Conservation (phyloP, 2,797 vertebrate genomes). For the Lutra lutra region DNA sequence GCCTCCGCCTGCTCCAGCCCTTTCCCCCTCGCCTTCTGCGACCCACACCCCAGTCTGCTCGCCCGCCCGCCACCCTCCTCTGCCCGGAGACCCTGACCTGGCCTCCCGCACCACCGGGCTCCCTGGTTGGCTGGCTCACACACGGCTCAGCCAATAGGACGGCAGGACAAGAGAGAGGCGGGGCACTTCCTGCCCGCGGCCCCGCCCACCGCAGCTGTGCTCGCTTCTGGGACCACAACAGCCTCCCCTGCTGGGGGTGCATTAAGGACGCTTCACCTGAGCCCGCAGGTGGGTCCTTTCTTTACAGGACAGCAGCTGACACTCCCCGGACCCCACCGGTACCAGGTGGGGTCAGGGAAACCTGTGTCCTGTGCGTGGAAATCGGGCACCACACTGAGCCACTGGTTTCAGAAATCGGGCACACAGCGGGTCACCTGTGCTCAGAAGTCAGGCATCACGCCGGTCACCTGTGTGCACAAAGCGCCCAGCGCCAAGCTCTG, state of each 20-base stretch:
- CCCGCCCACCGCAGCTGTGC: not conserved
- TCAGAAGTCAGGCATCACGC: not conserved
- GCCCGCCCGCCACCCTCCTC: not conserved
- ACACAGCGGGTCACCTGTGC: not conserved
- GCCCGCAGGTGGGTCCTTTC: not conserved
- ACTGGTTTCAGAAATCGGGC: too few relatives aligned
- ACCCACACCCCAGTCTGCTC: fast-evolving
- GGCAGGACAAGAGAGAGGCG: fast-evolving
- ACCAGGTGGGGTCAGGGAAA: not conserved
- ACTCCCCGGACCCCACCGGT: fast-evolving
- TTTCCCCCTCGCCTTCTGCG: fast-evolving
- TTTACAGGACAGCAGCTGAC: not conserved
- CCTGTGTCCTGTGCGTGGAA: fast-evolving
- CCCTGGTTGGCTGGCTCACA: not conserved
- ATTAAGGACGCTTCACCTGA: fast-evolving
- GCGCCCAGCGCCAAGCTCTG: not conserved
- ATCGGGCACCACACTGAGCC: not conserved
- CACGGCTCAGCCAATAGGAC: not conserved
- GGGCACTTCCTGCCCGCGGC: not conserved
- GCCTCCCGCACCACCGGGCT: fast-evolving
- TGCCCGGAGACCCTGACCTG: not conserved
- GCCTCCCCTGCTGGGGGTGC: not conserved
- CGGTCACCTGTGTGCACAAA: not conserved
- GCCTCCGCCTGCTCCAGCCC: not conserved
- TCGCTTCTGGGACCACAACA: fast-evolving